Percentiles rank a stretch among this genome's conserved stretches.
These are phyloP conservation scores for Sinodicranocentrus sp. DNA, from an alignment of 2,888 invertebrate genomes.

Conservation along the genomic window DNA sequence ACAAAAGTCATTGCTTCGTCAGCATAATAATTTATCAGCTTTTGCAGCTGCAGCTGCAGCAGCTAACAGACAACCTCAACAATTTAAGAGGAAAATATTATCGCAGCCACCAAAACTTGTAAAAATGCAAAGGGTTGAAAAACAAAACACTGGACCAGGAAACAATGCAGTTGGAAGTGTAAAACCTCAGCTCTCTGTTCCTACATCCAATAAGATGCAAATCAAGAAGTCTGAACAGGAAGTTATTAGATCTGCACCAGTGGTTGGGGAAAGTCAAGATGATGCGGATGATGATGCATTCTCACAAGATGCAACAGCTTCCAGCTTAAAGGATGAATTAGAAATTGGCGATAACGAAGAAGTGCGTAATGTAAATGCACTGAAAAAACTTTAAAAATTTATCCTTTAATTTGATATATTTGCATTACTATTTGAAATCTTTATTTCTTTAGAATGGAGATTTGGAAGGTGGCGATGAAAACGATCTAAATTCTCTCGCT, in stretches of 20 bases:
- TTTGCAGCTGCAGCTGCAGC: constrained; percentile 40
- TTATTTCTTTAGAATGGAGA: constrained; percentile 56
- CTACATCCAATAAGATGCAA: constrained; percentile 34
- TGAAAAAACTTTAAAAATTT: too few relatives aligned
- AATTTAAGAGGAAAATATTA: constrained; percentile 63
- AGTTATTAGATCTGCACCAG: constrained; percentile 33
- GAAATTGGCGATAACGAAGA: constrained; percentile 29
- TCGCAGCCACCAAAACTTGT: constrained; percentile 73
- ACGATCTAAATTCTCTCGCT: constrained; percentile 39
- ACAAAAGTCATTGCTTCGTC: constrained; percentile 50
- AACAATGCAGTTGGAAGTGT: constrained; percentile 10
- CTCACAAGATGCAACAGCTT: constrained; percentile 44
- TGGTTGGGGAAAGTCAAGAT: not conserved
- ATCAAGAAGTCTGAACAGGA: constrained; percentile 44
- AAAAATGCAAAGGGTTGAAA: constrained; percentile 73
- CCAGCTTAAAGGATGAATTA: constrained; percentile 51
- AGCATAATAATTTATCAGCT: constrained; percentile 50
- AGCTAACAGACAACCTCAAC: constrained; percentile 32
- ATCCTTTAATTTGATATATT: too few relatives aligned
- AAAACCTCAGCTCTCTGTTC: constrained; percentile 15
- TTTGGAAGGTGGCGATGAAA: constrained; percentile 65
- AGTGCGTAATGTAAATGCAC: constrained; percentile 17
- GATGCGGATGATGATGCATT: constrained; percentile 56
- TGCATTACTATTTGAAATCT: not conserved
- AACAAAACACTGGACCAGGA: constrained; percentile 54